These are phyloP conservation scores for Porites cylindrica DNA, from an alignment of 92 coral and sea anemone species.

Conservation along the genomic window DNA sequence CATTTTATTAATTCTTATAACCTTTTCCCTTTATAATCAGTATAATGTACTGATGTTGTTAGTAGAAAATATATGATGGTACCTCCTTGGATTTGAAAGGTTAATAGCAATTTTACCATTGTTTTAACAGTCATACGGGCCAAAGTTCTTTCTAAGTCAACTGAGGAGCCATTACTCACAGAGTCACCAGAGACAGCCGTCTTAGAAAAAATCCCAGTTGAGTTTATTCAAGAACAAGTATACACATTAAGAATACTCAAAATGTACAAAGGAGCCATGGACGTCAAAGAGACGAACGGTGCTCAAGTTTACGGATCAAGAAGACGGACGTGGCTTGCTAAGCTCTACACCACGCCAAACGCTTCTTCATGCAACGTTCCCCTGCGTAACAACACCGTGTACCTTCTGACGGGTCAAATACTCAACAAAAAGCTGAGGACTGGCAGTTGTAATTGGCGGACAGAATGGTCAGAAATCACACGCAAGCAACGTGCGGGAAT, in stretches of 20 bases:
- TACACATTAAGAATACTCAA: slow-evolving; percentile 90
- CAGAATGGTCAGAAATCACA: slow-evolving; percentile 83
- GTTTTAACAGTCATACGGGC: slow-evolving; percentile 80
- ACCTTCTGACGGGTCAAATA: slow-evolving; percentile 88
- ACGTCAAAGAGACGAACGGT: slow-evolving; percentile 53
- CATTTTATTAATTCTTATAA: no score
- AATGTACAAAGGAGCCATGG: slow-evolving; percentile 84
- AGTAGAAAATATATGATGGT: no score
- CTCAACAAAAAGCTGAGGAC: slow-evolving; percentile 73
- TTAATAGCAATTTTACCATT: neutral
- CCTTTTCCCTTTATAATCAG: no score
- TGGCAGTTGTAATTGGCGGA: slow-evolving; percentile 84
- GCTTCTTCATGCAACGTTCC: slow-evolving; percentile 76
- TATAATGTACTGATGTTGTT: no score
- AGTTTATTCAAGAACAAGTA: slow-evolving; percentile 80
- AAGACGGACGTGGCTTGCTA: slow-evolving; percentile 41
- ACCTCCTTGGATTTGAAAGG: no score
- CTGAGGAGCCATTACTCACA: slow-evolving; percentile 47
- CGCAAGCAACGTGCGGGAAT: slow-evolving; percentile 86
- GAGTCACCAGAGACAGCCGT: slow-evolving; percentile 63
- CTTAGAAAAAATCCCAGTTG: slow-evolving; percentile 57
- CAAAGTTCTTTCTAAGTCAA: slow-evolving; percentile 77
- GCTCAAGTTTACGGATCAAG: slow-evolving; percentile 58
- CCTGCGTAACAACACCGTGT: slow-evolving; percentile 68
- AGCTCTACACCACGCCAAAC: slow-evolving; percentile 84